phyloP scores from a whole-genome alignment of 2,797 vertebrate genomes.

The Acanthurus leucopareius region DNA sequence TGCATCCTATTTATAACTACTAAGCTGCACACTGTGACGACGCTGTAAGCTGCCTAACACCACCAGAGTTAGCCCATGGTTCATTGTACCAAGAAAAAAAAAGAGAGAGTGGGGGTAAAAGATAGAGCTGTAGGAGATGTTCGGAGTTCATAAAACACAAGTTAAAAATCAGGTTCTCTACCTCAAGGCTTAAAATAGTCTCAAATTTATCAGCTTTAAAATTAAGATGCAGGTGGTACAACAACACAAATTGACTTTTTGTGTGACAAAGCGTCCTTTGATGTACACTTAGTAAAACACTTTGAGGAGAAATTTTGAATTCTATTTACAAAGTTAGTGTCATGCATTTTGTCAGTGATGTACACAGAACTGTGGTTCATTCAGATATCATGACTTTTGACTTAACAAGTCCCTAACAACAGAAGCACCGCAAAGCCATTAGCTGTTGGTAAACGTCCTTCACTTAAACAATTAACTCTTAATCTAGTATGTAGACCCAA shows the following conservation, averaged over 20 bases:
- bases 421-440: background rate
- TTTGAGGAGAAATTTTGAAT: too few species aligned
- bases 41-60: slow-evolving; percentile 82
- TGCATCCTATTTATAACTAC: slow-evolving; percentile 85
- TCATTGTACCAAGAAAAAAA: slow-evolving; percentile 51
- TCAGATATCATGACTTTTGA: slow-evolving; percentile 10
- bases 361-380: background rate
- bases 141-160: background rate
- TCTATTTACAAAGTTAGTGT: background rate
- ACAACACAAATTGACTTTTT: background rate
- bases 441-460: background rate
- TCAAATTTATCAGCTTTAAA: background rate
- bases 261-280: background rate
- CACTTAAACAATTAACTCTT: background rate
- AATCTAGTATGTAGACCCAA: background rate
- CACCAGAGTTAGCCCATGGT: slow-evolving; percentile 54
- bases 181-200: background rate
- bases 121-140: background rate
- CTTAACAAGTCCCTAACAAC: background rate
- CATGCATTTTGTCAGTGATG: background rate
- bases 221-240: background rate
- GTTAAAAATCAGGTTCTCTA: slow-evolving; percentile 24
- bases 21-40: slow-evolving; percentile 80
- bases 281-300: background rate
- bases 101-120: background rate